These are phyloP conservation scores for Thecocarcelia acutangulata DNA, from an alignment of 2,888 invertebrate genomes.

Conservation along the genomic window DNA sequence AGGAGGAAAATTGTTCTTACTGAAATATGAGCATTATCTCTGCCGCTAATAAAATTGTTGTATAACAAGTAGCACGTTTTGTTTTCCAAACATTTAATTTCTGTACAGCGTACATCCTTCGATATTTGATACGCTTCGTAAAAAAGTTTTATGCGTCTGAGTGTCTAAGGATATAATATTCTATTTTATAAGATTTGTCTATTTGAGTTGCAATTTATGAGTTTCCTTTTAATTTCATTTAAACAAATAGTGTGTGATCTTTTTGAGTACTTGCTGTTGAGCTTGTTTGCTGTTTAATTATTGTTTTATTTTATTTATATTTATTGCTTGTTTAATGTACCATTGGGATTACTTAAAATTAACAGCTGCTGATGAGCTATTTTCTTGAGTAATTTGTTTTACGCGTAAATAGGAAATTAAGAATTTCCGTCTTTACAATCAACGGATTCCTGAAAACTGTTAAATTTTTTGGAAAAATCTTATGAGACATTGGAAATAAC, in stretches of 20 bases:
- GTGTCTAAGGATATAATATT: constrained; percentile 37
- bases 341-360: constrained; percentile 53
- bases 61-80: constrained; percentile 57
- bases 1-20: not conserved
- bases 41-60: constrained; percentile 29
- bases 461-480: too few species aligned
- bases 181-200: constrained; percentile 15
- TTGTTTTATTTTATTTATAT: constrained; percentile 39
- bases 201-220: constrained; percentile 48
- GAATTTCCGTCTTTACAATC: not conserved
- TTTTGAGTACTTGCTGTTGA: too few species aligned
- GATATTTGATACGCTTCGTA: constrained; percentile 48
- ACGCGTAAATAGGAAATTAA: constrained; percentile 39
- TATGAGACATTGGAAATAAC: too few species aligned
- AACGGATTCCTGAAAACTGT: not conserved
- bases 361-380: constrained; percentile 61
- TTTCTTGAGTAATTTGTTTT: constrained; percentile 56
- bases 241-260: not conserved
- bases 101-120: constrained; percentile 25
- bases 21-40: constrained; percentile 33
- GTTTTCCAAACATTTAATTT: constrained; percentile 46
- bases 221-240: constrained; percentile 39
- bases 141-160: not conserved
- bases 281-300: constrained; percentile 2
- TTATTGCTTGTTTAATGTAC: constrained; percentile 50